phyloP scores from a whole-genome alignment of 2,888 invertebrate genomes.

The Imbricaverruca yamaguchii region DNA sequence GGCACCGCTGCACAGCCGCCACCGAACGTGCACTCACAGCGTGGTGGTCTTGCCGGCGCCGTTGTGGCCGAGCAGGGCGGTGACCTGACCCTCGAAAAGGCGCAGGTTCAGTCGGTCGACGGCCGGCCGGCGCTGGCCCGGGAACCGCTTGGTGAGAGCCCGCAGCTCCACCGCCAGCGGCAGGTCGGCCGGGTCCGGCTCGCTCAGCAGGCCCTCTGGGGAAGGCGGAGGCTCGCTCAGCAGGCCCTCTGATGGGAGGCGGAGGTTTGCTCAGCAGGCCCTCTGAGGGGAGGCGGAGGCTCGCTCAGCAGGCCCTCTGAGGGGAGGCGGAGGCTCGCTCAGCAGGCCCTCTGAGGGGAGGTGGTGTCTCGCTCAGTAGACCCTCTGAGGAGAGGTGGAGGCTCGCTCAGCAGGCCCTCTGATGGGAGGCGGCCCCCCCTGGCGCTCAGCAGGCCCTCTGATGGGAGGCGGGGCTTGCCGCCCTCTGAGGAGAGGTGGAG shows the following conservation, averaged over 20 bases:
- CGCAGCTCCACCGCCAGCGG: not conserved
- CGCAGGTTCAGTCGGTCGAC: conserved; percentile 67
- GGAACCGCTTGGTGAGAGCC: not conserved
- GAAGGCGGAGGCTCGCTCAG: too few species aligned
- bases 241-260: too few species aligned
- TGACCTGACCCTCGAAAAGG: conserved; percentile 74
- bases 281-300: not conserved
- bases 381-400: not conserved
- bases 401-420: too few species aligned
- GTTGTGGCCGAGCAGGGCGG: conserved; percentile 77
- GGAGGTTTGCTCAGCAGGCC: not conserved
- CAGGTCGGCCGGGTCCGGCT: not conserved
- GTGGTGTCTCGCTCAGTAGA: not conserved
- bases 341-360: too few species aligned
- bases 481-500: too few species aligned
- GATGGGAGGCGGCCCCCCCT: too few species aligned
- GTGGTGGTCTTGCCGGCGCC: conserved; percentile 90
- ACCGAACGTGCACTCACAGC: conserved; percentile 50
- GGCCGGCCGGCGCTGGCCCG: conserved; percentile 45
- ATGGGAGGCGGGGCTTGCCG: too few species aligned
- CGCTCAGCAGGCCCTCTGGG: not conserved
- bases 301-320: too few species aligned
- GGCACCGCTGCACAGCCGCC: too few species aligned
- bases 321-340: too few species aligned
- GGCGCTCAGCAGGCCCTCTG: not conserved